These are phyloP conservation scores for Lycopodina hypogea DNA, from an alignment of 37 sponge, comb jelly and placozoan species.

Conservation along the genomic window DNA sequence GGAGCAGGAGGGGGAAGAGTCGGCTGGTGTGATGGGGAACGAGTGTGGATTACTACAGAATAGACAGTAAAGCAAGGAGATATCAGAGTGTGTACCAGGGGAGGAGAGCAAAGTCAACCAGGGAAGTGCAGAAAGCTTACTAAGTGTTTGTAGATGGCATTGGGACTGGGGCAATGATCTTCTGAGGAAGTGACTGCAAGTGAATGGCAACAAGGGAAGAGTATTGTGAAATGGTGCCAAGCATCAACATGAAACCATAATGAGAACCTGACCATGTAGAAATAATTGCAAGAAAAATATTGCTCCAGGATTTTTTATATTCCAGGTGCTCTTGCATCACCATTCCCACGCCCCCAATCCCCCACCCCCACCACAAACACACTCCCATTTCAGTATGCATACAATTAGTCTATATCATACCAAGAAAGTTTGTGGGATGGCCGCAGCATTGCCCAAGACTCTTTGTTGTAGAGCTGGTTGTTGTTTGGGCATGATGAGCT, in stretches of 20 bases:
- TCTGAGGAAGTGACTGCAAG: slow-evolving; percentile 21
- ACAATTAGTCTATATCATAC: neutral
- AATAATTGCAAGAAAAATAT: too few relatives aligned
- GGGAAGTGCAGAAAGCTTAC: neutral
- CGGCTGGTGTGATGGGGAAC: neutral
- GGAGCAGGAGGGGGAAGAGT: slow-evolving; percentile 15
- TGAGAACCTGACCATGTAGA: neutral
- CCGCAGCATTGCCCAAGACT: neutral
- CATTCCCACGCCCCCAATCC: too few relatives aligned
- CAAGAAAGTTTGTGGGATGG: neutral
- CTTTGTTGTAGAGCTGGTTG: neutral
- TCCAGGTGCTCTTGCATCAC: too few relatives aligned
- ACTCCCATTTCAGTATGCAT: too few relatives aligned
- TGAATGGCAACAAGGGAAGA: too few relatives aligned
- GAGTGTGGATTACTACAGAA: neutral
- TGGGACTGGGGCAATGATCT: slow-evolving; percentile 28
- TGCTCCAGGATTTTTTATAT: too few relatives aligned
- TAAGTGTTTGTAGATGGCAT: slow-evolving; percentile 16
- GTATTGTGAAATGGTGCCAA: too few relatives aligned
- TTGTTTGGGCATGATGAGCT: slow-evolving; percentile 35
- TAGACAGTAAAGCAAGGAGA: neutral
- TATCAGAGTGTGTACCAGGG: neutral
- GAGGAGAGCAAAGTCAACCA: neutral
- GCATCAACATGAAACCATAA: too few relatives aligned
- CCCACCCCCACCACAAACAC: too few relatives aligned